Percentiles rank a stretch among this genome's conserved stretches.
Evolutionary conservation across 1,140 invertebrate species (phyloP).

Genomic region (Parasteatoda tepidariorum): DNA sequence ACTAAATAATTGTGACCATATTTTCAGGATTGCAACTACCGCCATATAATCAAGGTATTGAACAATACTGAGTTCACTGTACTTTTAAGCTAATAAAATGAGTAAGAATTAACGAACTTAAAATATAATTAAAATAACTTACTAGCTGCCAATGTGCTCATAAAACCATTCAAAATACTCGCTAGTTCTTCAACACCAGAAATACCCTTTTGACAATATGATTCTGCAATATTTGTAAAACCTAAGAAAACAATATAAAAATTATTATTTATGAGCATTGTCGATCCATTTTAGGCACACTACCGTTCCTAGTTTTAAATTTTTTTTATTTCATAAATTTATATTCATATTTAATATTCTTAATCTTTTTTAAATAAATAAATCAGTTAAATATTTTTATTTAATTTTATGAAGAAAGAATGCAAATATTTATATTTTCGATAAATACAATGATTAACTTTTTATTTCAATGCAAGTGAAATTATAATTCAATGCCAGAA

Average conservation of each 20-base stretch:
- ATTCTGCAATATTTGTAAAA: slow-evolving; percentile 22
- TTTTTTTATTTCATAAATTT: background rate
- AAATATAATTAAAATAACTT: too few species aligned
- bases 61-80: too few species aligned
- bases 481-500: too few species aligned
- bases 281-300: background rate
- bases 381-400: background rate
- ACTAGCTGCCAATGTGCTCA: slow-evolving; percentile 33
- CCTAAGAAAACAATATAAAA: slow-evolving; percentile 1
- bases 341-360: background rate
- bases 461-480: too few species aligned
- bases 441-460: too few species aligned
- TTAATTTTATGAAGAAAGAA: background rate
- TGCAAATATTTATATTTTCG: background rate
- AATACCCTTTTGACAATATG: slow-evolving; percentile 30
- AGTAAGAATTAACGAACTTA: too few species aligned
- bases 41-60: too few species aligned
- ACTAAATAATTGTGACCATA: too few species aligned
- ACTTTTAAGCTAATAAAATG: too few species aligned
- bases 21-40: too few species aligned
- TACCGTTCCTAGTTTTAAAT: background rate
- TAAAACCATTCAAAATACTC: slow-evolving; percentile 26
- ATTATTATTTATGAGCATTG: background rate
- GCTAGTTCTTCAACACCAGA: slow-evolving; percentile 24
- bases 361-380: background rate